A percentile compares a stretch with the other conserved stretches of the same genome.
Evolutionary conservation across 2,888 invertebrate genomes (phyloP).

Genomic region (Eristalis arbustorum): DNA sequence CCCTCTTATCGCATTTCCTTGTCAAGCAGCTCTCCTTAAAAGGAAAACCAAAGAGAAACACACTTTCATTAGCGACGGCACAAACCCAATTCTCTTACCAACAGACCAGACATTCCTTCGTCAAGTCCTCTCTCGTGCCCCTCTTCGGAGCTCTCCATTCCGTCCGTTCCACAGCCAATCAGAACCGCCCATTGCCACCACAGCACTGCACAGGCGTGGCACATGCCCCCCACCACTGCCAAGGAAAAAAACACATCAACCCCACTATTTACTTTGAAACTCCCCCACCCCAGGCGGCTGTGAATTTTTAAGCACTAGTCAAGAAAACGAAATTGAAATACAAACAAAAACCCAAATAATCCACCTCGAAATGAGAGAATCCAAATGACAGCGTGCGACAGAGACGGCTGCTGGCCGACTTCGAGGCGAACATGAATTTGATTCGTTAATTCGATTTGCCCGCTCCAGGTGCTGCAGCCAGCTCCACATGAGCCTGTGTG

Average conservation of each 20-base stretch:
- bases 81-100: slow-evolving; percentile 12
- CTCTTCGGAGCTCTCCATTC: slow-evolving; percentile 33
- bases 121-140: slow-evolving; percentile 28
- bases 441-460: slow-evolving; percentile 62
- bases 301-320: slow-evolving; percentile 19
- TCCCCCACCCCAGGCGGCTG: not conserved
- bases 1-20: not conserved
- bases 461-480: slow-evolving; percentile 18
- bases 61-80: not conserved
- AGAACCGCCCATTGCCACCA: not conserved
- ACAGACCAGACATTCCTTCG: slow-evolving; percentile 16
- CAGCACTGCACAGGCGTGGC: slow-evolving; percentile 52
- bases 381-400: slow-evolving; percentile 50
- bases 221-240: not conserved
- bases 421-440: slow-evolving; percentile 45
- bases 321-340: slow-evolving; percentile 46
- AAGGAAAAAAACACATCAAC: not conserved
- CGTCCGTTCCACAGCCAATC: slow-evolving; percentile 41
- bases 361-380: slow-evolving; percentile 45
- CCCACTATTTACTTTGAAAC: slow-evolving; percentile 35
- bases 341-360: slow-evolving; percentile 54
- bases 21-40: not conserved
- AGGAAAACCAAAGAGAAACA: not conserved
- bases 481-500: not conserved
- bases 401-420: slow-evolving; percentile 19